Evolutionary conservation across 2,888 invertebrate genomes (phyloP), one percentile per base, ranked within the genome.

Genomic region (Hoplodrina ambigua): DNA sequence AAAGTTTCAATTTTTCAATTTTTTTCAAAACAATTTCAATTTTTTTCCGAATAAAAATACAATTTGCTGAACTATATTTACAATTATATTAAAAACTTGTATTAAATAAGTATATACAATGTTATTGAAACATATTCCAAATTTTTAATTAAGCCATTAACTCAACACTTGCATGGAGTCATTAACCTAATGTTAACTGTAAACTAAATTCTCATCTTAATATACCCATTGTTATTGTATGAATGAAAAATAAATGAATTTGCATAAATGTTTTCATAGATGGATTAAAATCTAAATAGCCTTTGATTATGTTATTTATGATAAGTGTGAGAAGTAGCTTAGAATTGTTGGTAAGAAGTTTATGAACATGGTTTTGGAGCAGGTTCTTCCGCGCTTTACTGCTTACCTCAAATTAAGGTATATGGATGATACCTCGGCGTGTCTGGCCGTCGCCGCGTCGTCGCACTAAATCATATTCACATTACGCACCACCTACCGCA

Each of bases 401-500:
- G 17, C 17, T 15, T 46, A 37, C 15, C 49, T 78, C 63, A 17
- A 77, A 75, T 59, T 52, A 70, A 63, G 66, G 56, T 11, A 15
- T 55, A 33, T 20, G 50, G 20, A 41, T 46, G 63, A 49, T 17
- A 63, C 8, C 20, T 37, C 46, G 46, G 62, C 73, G 17, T 7
- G n/a, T 33, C 58, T 54, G 44, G 56, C 46, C 59, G 41, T 52
- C 69, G 72, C 61, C 65, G 70, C 72, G 41, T 52, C 69, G 72
- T 63, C 65, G 70, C 72, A 81, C 80, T 81, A 80, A 83, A 83
- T 84, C 82, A 81, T 85, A 83, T 84, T 78, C 79, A 80, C 81
- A 84, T 82, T 76, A 81, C 61, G 78, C 68, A 53, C 72, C 81
- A 85, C 85, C 87, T 88, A 89, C 86, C 86, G 88, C 88, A 85